phyloP scores from a whole-genome alignment of 2,888 invertebrate species.

The Onchidella celtica region DNA sequence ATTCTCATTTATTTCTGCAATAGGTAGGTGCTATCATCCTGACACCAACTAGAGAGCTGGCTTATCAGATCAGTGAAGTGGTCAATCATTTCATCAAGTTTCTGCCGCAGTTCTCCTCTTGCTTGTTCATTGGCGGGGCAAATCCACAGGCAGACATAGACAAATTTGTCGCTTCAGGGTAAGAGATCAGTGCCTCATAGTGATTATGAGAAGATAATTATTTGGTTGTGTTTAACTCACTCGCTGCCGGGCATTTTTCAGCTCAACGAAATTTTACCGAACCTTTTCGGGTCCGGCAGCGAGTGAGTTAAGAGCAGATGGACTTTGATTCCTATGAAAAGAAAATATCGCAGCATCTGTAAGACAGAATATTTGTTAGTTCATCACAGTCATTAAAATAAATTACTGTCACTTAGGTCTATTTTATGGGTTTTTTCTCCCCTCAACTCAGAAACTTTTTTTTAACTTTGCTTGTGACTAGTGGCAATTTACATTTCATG shows the following conservation, averaged over 20 bases:
- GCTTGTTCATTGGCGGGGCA: constrained; percentile 88
- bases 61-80: constrained; percentile 89
- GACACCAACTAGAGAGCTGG: constrained; percentile 97
- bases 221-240: no score
- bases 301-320: no score
- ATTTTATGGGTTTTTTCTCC: not conserved
- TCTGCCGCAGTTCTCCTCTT: constrained; percentile 74
- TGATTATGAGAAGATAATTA: no score
- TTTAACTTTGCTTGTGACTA: not conserved
- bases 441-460: not conserved
- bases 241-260: no score
- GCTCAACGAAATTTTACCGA: no score
- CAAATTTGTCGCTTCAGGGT: constrained; percentile 85
- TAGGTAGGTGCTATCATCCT: constrained; percentile 92
- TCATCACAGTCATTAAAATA: no score
- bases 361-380: no score
- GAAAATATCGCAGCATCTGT: no score
- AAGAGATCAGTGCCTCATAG: no score
- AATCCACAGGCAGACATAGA: constrained; percentile 88
- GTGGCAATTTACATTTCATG: not conserved
- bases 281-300: no score
- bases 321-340: no score
- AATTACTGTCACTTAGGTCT: not conserved
- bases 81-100: constrained; percentile 73
- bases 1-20: not conserved